A percentile compares a stretch with the other conserved stretches of the same genome.
Evolutionary conservation across 2,797 vertebrate genomes (phyloP).

Genomic region (Bovichtus variegatus): DNA sequence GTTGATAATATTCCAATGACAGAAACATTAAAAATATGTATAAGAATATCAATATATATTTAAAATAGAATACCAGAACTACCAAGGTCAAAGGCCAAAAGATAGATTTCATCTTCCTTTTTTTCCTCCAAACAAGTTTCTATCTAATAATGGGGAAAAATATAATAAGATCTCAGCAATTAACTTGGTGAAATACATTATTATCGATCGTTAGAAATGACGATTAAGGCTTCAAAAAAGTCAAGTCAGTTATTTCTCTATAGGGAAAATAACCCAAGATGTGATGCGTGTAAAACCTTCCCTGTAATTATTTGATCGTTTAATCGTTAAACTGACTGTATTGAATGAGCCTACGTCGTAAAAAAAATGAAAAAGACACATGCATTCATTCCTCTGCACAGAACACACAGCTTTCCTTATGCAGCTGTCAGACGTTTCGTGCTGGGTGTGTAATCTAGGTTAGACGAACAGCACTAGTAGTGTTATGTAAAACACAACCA

Average conservation of each 20-base stretch:
- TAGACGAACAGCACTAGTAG: conserved; percentile 52
- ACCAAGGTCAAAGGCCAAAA: too few relatives aligned
- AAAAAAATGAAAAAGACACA: not conserved
- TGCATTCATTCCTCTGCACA: conserved; percentile 4
- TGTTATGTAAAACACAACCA: conserved; percentile 73
- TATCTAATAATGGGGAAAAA: not conserved
- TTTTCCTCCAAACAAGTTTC: too few relatives aligned
- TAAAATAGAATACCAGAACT: too few relatives aligned
- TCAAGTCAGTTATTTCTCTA: not conserved
- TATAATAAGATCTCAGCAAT: not conserved
- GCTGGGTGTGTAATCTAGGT: conserved; percentile 49
- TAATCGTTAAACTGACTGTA: not conserved
- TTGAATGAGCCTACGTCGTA: not conserved
- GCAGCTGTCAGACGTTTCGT: not conserved
- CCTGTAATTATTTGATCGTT: not conserved
- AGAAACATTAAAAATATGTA: not conserved
- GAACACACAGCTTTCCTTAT: conserved; percentile 10
- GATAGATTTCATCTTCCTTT: too few relatives aligned
- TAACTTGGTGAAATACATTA: not conserved
- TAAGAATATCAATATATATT: too few relatives aligned
- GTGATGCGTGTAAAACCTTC: not conserved
- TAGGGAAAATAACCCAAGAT: not conserved
- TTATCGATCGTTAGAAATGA: not conserved
- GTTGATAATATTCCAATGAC: not conserved
- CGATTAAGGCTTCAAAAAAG: not conserved